A percentile compares a stretch with the other conserved stretches of the same genome.
phyloP scores from a whole-genome alignment of 2,888 invertebrate species.

The Orthosia gracilis region DNA sequence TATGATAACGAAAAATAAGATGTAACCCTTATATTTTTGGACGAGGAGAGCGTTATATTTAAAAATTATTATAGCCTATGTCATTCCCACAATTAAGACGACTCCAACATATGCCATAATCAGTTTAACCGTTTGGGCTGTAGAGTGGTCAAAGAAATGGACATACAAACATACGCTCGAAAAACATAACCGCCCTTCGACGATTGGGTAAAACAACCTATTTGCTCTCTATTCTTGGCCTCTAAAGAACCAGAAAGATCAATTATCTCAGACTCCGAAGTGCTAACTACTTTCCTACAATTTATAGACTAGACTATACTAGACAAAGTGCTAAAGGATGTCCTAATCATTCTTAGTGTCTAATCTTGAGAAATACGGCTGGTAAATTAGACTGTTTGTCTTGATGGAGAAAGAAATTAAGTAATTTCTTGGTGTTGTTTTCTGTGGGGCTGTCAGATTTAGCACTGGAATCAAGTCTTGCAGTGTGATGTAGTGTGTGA shows the following conservation, averaged over 20 bases:
- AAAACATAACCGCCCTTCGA: too few relatives aligned
- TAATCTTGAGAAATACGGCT: conserved; percentile 24
- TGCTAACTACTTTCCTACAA: conserved; percentile 15
- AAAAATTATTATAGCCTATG: too few relatives aligned
- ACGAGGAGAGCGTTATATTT: too few relatives aligned
- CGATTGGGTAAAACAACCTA: too few relatives aligned
- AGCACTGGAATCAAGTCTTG: neutral
- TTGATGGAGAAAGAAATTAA: conserved; percentile 1
- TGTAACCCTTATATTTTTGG: too few relatives aligned
- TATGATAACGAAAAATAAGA: too few relatives aligned
- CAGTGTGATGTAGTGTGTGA: neutral
- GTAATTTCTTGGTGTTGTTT: conserved; percentile 1
- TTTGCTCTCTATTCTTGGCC: neutral
- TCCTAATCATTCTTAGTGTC: conserved; percentile 27
- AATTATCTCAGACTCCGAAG: conserved; percentile 26
- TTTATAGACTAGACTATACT: conserved; percentile 23
- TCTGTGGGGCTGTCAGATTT: conserved; percentile 15
- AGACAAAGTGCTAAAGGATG: conserved; percentile 38
- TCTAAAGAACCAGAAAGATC: conserved; percentile 4
- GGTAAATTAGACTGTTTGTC: conserved; percentile 28
- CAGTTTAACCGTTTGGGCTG: too few relatives aligned
- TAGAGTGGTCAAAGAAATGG: too few relatives aligned
- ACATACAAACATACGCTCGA: too few relatives aligned
- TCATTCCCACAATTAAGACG: too few relatives aligned
- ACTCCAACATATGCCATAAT: too few relatives aligned